Evolutionary conservation across 35 echinoderm and acorn worm species (phyloP).

Genomic region (Apostichopus japonicus): DNA sequence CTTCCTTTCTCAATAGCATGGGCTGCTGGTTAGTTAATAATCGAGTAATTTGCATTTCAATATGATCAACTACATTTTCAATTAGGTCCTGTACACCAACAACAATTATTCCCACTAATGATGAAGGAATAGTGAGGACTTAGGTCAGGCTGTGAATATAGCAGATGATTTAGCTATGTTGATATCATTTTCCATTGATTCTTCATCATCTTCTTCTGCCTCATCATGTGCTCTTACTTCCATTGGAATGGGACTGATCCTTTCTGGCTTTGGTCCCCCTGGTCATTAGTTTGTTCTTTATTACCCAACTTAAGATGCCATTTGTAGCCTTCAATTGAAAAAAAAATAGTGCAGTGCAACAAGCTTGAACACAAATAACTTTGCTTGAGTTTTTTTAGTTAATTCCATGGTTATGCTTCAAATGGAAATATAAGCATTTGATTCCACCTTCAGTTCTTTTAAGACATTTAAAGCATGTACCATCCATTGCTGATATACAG

Average conservation of each 20-base stretch:
- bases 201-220: background rate
- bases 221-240: background rate
- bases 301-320: background rate
- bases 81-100: background rate
- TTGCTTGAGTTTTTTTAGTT: background rate
- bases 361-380: constrained; percentile 30
- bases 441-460: too few species aligned
- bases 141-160: background rate
- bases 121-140: too few species aligned
- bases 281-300: background rate
- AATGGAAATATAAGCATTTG: background rate
- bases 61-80: background rate
- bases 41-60: background rate
- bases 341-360: background rate
- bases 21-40: background rate
- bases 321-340: background rate
- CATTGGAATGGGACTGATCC: background rate
- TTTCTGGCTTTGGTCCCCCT: background rate
- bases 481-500: background rate
- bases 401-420: constrained; percentile 9
- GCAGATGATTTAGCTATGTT: background rate
- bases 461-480: background rate
- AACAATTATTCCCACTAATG: background rate
- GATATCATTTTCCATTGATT: background rate
- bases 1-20: background rate